Percentiles rank a stretch among this genome's conserved stretches.
These are phyloP conservation scores for Antechinus stuartii DNA, from an alignment of 2,113 vertebrate genomes.

Conservation along the genomic window DNA sequence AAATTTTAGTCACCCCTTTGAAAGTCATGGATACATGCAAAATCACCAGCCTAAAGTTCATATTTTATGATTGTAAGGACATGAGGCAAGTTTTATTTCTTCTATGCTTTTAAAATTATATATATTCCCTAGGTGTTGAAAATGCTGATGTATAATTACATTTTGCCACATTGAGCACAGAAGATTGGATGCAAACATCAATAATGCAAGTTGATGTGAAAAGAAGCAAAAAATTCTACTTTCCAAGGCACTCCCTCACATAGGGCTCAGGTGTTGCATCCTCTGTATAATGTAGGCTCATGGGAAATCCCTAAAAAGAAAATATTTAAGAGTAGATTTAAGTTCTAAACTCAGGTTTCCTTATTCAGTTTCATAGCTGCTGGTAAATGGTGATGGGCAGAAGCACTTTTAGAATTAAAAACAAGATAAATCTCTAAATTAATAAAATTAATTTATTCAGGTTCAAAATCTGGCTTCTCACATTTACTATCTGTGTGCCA, in stretches of 20 bases:
- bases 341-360: not conserved
- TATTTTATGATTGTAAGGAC: not conserved
- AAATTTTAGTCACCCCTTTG: not conserved
- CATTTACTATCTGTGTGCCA: not conserved
- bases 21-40: not conserved
- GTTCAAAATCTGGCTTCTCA: not conserved
- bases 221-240: not conserved
- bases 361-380: not conserved
- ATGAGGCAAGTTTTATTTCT: not conserved
- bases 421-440: not conserved
- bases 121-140: not conserved
- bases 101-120: not conserved
- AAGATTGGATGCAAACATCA: not conserved
- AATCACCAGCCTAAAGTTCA: not conserved
- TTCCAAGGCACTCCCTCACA: not conserved
- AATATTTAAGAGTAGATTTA: not conserved
- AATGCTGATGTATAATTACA: not conserved
- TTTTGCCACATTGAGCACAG: not conserved
- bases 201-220: not conserved
- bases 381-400: not conserved
- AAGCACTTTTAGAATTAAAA: not conserved
- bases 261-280: not conserved
- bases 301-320: not conserved
- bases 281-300: not conserved
- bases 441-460: not conserved